Evolutionary conservation across 2,797 vertebrate genomes (phyloP).

Genomic region (Lycodopsis pacificus): DNA sequence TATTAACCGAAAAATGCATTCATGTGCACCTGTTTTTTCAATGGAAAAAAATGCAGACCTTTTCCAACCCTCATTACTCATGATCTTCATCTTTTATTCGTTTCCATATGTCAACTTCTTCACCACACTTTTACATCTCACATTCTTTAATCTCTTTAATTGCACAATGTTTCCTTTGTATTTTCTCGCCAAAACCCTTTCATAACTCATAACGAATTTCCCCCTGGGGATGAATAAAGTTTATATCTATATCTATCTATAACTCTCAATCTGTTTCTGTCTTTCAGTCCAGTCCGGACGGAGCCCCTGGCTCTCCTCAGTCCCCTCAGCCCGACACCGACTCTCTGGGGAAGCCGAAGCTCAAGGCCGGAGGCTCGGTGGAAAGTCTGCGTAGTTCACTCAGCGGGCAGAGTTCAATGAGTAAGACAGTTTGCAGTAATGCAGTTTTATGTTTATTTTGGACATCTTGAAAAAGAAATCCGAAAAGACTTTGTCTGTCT

Average conservation of each 20-base stretch:
- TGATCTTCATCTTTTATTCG: not conserved
- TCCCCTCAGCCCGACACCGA: slow-evolving; percentile 87
- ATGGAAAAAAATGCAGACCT: not conserved
- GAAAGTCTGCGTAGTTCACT: slow-evolving; percentile 97
- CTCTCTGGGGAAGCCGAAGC: slow-evolving; percentile 94
- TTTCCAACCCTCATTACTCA: not conserved
- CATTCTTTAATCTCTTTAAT: slow-evolving; percentile 6
- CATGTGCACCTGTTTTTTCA: not conserved
- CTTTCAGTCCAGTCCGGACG: slow-evolving; percentile 89
- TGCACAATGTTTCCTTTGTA: slow-evolving; percentile 25
- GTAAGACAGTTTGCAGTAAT: slow-evolving; percentile 79
- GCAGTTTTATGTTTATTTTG: not conserved
- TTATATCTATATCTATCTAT: too few species aligned
- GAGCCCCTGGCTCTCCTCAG: slow-evolving; percentile 88
- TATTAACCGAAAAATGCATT: too few species aligned
- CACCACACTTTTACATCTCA: slow-evolving; percentile 8
- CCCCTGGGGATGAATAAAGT: too few species aligned
- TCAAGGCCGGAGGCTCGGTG: slow-evolving; percentile 96
- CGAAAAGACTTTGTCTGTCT: too few species aligned
- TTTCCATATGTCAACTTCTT: not conserved
- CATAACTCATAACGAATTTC: too few species aligned
- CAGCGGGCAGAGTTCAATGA: slow-evolving; percentile 99
- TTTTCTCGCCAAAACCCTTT: not conserved
- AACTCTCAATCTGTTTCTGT: slow-evolving; percentile 13
- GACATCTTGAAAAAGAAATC: not conserved